A percentile compares a stretch with the other conserved stretches of the same genome.
phyloP scores from a whole-genome alignment of 1,140 invertebrate species.

The Drosophila nannoptera region DNA sequence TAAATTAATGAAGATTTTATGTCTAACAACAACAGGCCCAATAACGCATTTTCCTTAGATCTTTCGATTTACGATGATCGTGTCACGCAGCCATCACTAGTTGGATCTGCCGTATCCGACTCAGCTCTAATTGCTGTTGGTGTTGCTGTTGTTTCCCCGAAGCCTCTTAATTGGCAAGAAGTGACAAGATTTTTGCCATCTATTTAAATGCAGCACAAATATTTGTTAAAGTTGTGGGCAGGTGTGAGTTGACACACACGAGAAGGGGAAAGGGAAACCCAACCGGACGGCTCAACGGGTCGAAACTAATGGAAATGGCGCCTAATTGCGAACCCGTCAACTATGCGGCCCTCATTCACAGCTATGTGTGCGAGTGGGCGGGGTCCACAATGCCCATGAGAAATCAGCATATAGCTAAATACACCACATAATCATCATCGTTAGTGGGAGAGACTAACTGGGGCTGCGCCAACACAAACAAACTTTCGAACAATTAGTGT shows the following conservation, averaged over 20 bases:
- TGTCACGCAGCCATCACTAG: conserved; percentile 25
- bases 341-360: conserved; percentile 19
- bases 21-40: neutral
- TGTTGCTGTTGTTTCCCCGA: conserved; percentile 1
- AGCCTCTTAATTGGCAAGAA: conserved; percentile 65
- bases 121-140: conserved; percentile 9
- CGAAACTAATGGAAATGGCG: conserved; percentile 57
- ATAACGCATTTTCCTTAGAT: neutral
- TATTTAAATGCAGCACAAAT: conserved; percentile 26
- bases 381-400: conserved; percentile 11
- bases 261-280: conserved; percentile 14
- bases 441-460: conserved; percentile 17
- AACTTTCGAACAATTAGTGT: conserved; percentile 16
- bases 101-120: conserved; percentile 2
- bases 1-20: conserved; percentile 14
- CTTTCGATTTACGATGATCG: conserved; percentile 19
- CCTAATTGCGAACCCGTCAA: conserved; percentile 53
- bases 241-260: conserved; percentile 39
- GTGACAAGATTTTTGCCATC: conserved; percentile 61
- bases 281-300: conserved; percentile 34
- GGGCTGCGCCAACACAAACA: conserved; percentile 5
- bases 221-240: conserved; percentile 51
- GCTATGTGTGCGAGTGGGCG: conserved; percentile 37
- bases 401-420: conserved; percentile 23
- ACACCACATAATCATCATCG: conserved; percentile 22